Evolutionary conservation across 2,888 invertebrate genomes (phyloP).

Genomic region (Glomeris marginata): DNA sequence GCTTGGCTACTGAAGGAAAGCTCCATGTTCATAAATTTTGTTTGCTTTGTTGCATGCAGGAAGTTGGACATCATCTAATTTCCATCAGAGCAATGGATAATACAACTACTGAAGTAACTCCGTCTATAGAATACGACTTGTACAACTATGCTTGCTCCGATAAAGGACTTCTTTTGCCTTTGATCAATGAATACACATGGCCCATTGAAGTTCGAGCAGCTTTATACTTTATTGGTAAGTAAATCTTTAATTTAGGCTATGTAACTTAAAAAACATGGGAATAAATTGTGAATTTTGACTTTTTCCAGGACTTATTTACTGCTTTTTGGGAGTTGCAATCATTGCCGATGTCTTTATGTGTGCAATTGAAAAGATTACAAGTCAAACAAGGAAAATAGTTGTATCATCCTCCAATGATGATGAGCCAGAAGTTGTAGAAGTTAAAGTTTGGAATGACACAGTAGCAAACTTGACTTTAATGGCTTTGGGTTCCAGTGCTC

Average conservation of each 20-base stretch:
- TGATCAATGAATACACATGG: conserved; percentile 37
- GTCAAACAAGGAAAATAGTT: conserved; percentile 33
- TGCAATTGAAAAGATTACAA: conserved; percentile 41
- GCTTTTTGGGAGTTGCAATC: conserved; percentile 41
- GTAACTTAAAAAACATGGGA: too few relatives aligned
- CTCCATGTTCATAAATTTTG: too few relatives aligned
- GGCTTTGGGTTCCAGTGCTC: conserved; percentile 41
- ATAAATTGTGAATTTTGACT: too few relatives aligned
- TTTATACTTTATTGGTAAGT: conserved; percentile 30
- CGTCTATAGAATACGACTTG: neutral
- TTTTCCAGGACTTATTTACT: conserved; percentile 34
- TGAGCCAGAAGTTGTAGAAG: conserved; percentile 36
- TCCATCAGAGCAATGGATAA: too few relatives aligned
- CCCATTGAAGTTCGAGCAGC: conserved; percentile 27
- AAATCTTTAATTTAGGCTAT: too few relatives aligned
- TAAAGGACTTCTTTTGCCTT: conserved; percentile 32
- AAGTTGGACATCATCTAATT: too few relatives aligned
- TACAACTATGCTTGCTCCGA: conserved; percentile 17
- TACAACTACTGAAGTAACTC: too few relatives aligned
- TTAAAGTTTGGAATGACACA: conserved; percentile 38
- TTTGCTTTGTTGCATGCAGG: too few relatives aligned
- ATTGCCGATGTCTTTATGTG: conserved; percentile 44
- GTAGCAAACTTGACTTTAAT: conserved; percentile 42
- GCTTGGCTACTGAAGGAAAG: too few relatives aligned
- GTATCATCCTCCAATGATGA: conserved; percentile 19